A percentile compares a stretch with the other conserved stretches of the same genome.
Evolutionary conservation across 2,113 vertebrate species (phyloP).

Genomic region (Thamnophis sirtalis): DNA sequence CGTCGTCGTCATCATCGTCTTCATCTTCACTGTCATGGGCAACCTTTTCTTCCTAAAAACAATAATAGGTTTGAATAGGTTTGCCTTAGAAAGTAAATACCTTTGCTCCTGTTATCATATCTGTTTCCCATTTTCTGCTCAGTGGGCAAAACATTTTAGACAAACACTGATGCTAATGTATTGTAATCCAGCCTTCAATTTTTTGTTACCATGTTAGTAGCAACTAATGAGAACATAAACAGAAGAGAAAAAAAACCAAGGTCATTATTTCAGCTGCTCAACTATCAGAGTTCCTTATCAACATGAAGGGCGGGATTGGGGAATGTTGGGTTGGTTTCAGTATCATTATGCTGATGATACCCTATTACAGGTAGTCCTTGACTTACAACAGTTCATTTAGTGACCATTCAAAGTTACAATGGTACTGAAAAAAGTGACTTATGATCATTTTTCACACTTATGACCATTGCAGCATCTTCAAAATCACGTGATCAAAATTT

Average conservation of each 20-base stretch:
- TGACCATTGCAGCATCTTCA: too few relatives aligned
- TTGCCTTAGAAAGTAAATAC: background rate
- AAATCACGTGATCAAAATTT: too few relatives aligned
- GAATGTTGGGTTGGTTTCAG: too few relatives aligned
- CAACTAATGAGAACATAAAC: background rate
- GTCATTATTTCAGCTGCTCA: background rate
- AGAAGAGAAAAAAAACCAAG: background rate
- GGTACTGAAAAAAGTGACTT: too few relatives aligned
- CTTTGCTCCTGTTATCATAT: background rate
- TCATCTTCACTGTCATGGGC: constrained; percentile 79
- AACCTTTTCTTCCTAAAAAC: constrained; percentile 79
- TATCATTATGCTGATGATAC: background rate
- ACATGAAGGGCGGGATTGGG: background rate
- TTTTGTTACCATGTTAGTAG: background rate
- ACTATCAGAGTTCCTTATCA: background rate
- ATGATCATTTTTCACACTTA: too few relatives aligned
- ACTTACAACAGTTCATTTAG: too few relatives aligned
- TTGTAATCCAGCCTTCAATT: background rate
- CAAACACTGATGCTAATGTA: background rate
- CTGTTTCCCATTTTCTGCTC: background rate
- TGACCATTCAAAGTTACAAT: too few relatives aligned
- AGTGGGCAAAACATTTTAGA: too few relatives aligned
- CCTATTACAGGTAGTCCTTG: background rate
- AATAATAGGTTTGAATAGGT: background rate
- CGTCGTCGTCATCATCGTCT: constrained; percentile 75